Conservation (phyloP, 1,140 invertebrate species). For the Ceratina calcarata region DNA sequence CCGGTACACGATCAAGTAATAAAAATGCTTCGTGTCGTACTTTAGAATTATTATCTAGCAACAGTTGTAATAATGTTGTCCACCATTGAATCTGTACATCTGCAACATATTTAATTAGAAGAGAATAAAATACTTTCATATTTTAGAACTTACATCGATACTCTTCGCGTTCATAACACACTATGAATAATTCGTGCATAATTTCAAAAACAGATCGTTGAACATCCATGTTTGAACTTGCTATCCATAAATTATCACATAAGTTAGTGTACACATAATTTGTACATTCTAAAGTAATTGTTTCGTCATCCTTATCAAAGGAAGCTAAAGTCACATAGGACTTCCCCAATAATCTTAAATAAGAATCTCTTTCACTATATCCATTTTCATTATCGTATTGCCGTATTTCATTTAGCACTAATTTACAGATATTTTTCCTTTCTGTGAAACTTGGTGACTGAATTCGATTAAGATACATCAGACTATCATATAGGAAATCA, state of each 20-base stretch:
- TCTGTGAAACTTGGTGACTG: neutral
- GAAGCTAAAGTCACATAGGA: slow-evolving; percentile 46
- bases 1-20: slow-evolving; percentile 23
- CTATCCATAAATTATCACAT: slow-evolving; percentile 66
- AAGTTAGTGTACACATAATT: slow-evolving; percentile 62
- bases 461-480: slow-evolving; percentile 33
- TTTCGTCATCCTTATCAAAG: slow-evolving; percentile 19
- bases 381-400: slow-evolving; percentile 1
- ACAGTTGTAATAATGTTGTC: slow-evolving; percentile 70
- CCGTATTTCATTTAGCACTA: slow-evolving; percentile 46
- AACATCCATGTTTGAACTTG: slow-evolving; percentile 57
- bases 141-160: slow-evolving; percentile 53
- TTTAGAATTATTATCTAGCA: slow-evolving; percentile 68
- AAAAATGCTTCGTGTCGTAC: slow-evolving; percentile 62
- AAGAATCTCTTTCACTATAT: slow-evolving; percentile 63
- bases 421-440: slow-evolving; percentile 39
- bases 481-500: slow-evolving; percentile 64
- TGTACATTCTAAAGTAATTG: slow-evolving; percentile 23
- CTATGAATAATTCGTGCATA: slow-evolving; percentile 58
- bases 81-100: slow-evolving; percentile 69
- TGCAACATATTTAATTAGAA: slow-evolving; percentile 18
- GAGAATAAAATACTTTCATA: neutral
- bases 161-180: neutral
- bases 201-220: slow-evolving; percentile 65
- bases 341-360: slow-evolving; percentile 69